phyloP scores from a whole-genome alignment of 2,113 vertebrate genomes.

The Haemorhous mexicanus region DNA sequence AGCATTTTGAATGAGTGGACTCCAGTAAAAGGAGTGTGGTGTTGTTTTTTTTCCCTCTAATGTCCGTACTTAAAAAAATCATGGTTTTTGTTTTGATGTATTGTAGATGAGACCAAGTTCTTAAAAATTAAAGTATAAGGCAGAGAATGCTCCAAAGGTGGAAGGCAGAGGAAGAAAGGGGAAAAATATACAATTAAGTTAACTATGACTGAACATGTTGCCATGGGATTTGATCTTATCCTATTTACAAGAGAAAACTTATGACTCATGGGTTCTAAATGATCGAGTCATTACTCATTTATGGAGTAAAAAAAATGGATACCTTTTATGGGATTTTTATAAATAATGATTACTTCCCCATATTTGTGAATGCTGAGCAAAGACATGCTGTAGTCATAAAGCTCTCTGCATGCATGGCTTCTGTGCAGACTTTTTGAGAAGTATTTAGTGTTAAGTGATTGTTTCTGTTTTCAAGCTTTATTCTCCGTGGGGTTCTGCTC shows the following conservation, averaged over 20 bases:
- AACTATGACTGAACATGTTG: conserved; percentile 49
- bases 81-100: neutral
- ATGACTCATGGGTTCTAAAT: conserved; percentile 70
- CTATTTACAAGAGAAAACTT: conserved; percentile 63
- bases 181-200: conserved; percentile 28
- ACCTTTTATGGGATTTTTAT: conserved; percentile 68
- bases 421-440: neutral
- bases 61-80: neutral
- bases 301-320: conserved; percentile 49
- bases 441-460: neutral
- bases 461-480: neutral
- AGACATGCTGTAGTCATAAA: neutral
- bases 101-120: neutral
- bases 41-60: neutral
- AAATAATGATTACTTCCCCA: conserved; percentile 37
- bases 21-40: neutral
- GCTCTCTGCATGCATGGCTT: neutral
- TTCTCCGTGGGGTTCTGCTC: neutral
- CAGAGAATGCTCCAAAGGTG: neutral
- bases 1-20: neutral
- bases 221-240: conserved; percentile 56
- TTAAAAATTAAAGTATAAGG: neutral
- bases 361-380: conserved; percentile 34
- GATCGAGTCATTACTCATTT: conserved; percentile 61
- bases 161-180: neutral